phyloP scores from a whole-genome alignment of 2,888 invertebrate species.

The Exephanes ischioxanthus region DNA sequence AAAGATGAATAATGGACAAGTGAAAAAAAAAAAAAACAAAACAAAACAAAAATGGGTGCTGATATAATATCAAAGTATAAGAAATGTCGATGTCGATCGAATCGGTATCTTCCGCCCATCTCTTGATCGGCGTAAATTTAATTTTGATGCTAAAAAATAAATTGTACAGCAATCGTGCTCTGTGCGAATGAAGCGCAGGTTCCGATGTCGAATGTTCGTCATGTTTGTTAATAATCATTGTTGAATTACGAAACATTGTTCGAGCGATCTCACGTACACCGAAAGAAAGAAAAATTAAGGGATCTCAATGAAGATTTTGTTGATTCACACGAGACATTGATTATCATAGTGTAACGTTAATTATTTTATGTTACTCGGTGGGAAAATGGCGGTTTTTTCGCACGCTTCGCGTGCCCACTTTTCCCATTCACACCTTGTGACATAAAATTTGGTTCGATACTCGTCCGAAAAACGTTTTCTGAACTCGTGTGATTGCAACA shows the following conservation, averaged over 20 bases:
- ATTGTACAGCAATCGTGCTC: constrained; percentile 16
- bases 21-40: constrained; percentile 6
- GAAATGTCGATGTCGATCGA: neutral
- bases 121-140: constrained; percentile 10
- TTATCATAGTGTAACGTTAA: neutral
- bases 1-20: constrained; percentile 12
- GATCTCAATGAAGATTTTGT: neutral
- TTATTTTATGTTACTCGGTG: neutral
- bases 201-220: constrained; percentile 14
- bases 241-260: constrained; percentile 37
- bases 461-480: too few species aligned
- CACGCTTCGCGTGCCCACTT: too few species aligned
- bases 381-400: too few species aligned
- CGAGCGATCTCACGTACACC: constrained; percentile 25
- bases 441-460: too few species aligned
- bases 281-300: constrained; percentile 9
- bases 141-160: constrained; percentile 12
- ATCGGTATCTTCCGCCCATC: constrained; percentile 7
- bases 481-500: too few species aligned
- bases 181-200: constrained; percentile 29
- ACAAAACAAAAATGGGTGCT: constrained; percentile 21
- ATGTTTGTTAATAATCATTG: constrained; percentile 44
- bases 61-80: constrained; percentile 37
- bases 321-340: neutral
- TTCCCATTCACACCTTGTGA: too few species aligned